These are phyloP conservation scores for Diaprepes abbreviatus DNA, from an alignment of 2,888 invertebrate species.

Conservation along the genomic window DNA sequence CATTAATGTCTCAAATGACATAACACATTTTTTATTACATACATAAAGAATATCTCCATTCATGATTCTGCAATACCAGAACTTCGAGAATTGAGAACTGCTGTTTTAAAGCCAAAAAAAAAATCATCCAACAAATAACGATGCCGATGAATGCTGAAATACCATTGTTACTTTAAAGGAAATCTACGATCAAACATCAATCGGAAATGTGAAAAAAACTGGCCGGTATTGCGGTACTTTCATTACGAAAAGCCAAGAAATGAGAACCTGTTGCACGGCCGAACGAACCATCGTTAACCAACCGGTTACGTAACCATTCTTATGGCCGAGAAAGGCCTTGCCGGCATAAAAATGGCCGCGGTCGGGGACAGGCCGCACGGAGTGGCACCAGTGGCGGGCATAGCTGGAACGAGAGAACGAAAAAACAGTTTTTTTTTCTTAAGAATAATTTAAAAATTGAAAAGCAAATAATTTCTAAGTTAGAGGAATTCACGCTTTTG, in stretches of 20 bases:
- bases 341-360: slow-evolving; percentile 24
- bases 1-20: too few species aligned
- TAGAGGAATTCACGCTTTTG: neutral
- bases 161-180: slow-evolving; percentile 23
- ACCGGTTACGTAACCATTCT: slow-evolving; percentile 40
- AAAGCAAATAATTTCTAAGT: neutral
- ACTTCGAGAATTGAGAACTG: too few species aligned
- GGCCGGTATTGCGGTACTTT: slow-evolving; percentile 38
- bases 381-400: slow-evolving; percentile 20
- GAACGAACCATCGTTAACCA: slow-evolving; percentile 16
- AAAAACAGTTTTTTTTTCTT: too few species aligned
- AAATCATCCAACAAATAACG: too few species aligned
- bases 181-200: slow-evolving; percentile 18
- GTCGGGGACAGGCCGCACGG: slow-evolving; percentile 22
- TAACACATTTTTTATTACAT: too few species aligned
- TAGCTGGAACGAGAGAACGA: too few species aligned
- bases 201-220: slow-evolving; percentile 23
- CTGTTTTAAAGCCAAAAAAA: neutral
- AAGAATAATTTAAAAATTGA: too few species aligned
- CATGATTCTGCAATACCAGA: neutral
- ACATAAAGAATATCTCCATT: too few species aligned
- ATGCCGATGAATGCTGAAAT: neutral
- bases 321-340: slow-evolving; percentile 39
- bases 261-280: slow-evolving; percentile 32
- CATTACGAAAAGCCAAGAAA: slow-evolving; percentile 32